phyloP scores from a whole-genome alignment of 1,140 invertebrate species.

The Babylonia areolata region DNA sequence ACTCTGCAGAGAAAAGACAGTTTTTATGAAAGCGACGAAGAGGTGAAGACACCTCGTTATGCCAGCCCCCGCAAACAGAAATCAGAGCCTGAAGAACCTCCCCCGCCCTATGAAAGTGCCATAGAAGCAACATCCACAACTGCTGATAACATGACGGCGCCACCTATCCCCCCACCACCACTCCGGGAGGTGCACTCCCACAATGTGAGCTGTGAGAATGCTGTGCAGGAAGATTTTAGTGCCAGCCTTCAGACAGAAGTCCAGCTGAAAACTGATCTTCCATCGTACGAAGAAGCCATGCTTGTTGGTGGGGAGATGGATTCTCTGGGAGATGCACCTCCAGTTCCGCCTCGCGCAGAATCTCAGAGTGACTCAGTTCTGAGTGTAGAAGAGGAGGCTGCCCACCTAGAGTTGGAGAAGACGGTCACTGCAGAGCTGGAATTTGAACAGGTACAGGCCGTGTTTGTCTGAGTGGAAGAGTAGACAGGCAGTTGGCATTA shows the following conservation, averaged over 20 bases:
- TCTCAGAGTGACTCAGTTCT: slow-evolving; percentile 37
- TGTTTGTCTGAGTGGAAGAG: neutral
- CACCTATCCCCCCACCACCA: slow-evolving; percentile 46
- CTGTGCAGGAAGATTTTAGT: slow-evolving; percentile 1
- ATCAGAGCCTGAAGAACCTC: slow-evolving; percentile 44
- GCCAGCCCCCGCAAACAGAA: slow-evolving; percentile 45
- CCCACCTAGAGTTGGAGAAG: neutral
- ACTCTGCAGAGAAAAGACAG: slow-evolving; percentile 62
- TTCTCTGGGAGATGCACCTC: slow-evolving; percentile 57
- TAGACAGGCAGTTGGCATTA: neutral
- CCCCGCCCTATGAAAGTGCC: slow-evolving; percentile 53
- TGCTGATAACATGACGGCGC: neutral
- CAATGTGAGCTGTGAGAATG: slow-evolving; percentile 7
- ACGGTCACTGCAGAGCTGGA: neutral
- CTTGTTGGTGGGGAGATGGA: slow-evolving; percentile 44
- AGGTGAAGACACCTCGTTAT: slow-evolving; percentile 45
- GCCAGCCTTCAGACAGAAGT: neutral
- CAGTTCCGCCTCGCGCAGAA: slow-evolving; percentile 53
- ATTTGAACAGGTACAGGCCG: neutral
- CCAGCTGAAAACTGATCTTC: neutral
- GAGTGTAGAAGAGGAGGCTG: slow-evolving; percentile 35
- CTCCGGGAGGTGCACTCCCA: neutral
- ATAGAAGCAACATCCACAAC: slow-evolving; percentile 30
- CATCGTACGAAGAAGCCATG: slow-evolving; percentile 32
- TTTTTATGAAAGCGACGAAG: slow-evolving; percentile 71